Base-by-base conservation (phyloP, 2,113 vertebrate genomes). In the Panurus biarmicus region DNA sequence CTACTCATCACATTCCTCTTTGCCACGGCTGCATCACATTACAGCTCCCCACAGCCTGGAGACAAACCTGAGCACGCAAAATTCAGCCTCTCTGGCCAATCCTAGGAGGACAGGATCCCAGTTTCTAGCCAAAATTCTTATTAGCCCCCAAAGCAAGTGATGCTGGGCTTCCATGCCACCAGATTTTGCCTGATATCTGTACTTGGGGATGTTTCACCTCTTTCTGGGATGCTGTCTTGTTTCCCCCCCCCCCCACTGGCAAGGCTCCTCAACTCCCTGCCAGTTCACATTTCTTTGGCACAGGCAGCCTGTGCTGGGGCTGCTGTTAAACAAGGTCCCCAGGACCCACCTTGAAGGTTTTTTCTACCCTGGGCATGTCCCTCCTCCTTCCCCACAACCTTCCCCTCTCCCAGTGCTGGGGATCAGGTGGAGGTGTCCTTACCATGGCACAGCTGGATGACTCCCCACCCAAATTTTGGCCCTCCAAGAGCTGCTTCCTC, bases 391-490 rank as follows among this genome's bases (percentile, higher is more conserved):
- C 33, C 15, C 12, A 54, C 7, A 1, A 0, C 31, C 21, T 44
- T 57, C 17, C 22, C 31, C 22, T 79, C 14, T 53, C 29, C 26
- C 66, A 25, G 48, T 7, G n/a, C 42, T 11, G 21, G 40, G 66
- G 2, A 1, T 69, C 71, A 67, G 33, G 15, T 4, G 8, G 44
- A 62, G 35, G 6, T 7, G 2, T 31, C n/a, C 47, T 28, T 6
- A 0, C 9, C 48, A 51, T 5, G 0, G 36, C 60, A 44, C 1
- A 1, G 35, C 21, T 48, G n/a, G 4, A 10, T 53, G 51, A 25
- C 11, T 36, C 56, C 40, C 23, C 2, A 1, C 33, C 6, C 82
- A 33, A 28, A 45, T 72, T 88, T 75, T 17, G 14, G n/a, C 36
- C 31, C 26, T 81, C 8, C 33, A 48, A 50, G 54, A 80, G 60